Evolutionary conservation across 1,140 invertebrate species (phyloP).

Genomic region (Brachystomella parvula): DNA sequence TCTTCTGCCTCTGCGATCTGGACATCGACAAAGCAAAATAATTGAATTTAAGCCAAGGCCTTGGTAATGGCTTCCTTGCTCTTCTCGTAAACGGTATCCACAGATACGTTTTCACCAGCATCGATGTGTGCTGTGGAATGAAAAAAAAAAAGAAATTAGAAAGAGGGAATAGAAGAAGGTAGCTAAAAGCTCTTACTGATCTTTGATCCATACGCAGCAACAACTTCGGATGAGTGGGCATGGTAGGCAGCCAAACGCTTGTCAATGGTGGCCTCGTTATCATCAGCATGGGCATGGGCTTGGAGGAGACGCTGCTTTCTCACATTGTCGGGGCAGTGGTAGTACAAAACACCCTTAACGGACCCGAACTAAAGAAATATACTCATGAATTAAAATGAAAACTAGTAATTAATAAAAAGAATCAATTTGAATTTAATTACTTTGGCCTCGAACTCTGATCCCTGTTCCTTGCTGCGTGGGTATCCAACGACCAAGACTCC

Average conservation of each 20-base stretch:
- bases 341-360: constrained; percentile 70
- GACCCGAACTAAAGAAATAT: constrained; percentile 56
- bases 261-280: constrained; percentile 94
- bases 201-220: constrained; percentile 73
- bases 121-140: constrained; percentile 29
- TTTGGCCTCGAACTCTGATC: constrained; percentile 67
- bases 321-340: constrained; percentile 74
- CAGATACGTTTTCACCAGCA: constrained; percentile 21
- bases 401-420: neutral
- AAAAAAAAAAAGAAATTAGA: too few species aligned
- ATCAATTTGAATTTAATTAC: constrained; percentile 8
- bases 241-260: constrained; percentile 89
- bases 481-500: constrained; percentile 96
- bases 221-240: constrained; percentile 77
- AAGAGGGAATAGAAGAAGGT: too few species aligned
- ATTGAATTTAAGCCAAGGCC: too few species aligned
- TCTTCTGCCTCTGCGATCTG: too few species aligned
- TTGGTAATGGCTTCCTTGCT: constrained; percentile 22
- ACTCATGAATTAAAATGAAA: neutral
- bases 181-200: too few species aligned
- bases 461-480: constrained; percentile 83
- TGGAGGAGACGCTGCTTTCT: constrained; percentile 74
- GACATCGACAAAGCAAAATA: too few species aligned
- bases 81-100: constrained; percentile 27
- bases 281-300: constrained; percentile 86